Evolutionary conservation across 2,888 invertebrate species (phyloP), one percentile per base, ranked within the genome.

Genomic region (Dermolepida albohirtum): DNA sequence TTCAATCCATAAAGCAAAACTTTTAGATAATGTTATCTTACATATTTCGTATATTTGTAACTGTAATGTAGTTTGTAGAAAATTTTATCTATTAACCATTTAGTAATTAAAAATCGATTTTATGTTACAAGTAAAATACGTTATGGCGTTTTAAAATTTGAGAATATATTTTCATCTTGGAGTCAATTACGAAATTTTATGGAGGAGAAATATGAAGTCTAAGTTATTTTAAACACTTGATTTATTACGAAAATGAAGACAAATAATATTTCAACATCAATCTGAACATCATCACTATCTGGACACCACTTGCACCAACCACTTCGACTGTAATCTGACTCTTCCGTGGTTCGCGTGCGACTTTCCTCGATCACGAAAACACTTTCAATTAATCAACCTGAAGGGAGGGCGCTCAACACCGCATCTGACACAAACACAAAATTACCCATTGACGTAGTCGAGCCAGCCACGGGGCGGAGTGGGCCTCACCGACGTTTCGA

Each of bases 291-390:
- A 12, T 34, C 34, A 34, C 34, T 34, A 34, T 34, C 34, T 67
- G 70, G 63, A 55, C 66, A 68, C 74, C 74, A 74, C 75, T 78
- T 77, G 75, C 75, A 76, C 74, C 76, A 75, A 74, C 75, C 77
- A 77, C 74, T 76, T 73, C 70, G 71, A 72, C 76, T 74, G 76
- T 76, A 74, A 74, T 70, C 67, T 71, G 70, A 70, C 73, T 76
- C 57, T 57, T 57, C 47, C 74, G 50, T 12, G 50, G 39, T 66
- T 66, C 41, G 66, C 66, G 66, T 66, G 66, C 59, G 16, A 41
- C 34, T 40, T 40, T 16, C 41, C 27, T 34, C 68, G 62, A 62
- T 65, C 73, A 73, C 70, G 71, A 70, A 73, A 72, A 71, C 73
- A 72, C 73, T 72, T 71, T 73, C 72, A 73, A 73, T 72, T 72